These are phyloP conservation scores for Hormaphis cornu DNA, from an alignment of 1,140 invertebrate genomes.

Conservation along the genomic window DNA sequence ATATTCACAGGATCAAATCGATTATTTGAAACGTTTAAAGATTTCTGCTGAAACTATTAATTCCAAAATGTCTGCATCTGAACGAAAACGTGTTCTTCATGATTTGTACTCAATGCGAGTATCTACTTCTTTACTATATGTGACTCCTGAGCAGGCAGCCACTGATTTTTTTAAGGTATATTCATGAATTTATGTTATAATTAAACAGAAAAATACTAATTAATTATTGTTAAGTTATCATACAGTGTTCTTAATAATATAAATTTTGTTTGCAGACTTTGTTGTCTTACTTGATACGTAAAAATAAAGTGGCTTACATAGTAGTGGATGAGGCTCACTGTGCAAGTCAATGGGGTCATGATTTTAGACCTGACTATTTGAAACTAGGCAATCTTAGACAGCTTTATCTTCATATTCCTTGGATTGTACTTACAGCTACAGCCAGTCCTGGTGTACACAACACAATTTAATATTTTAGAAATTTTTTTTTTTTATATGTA, in stretches of 20 bases:
- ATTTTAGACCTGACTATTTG: constrained; percentile 90
- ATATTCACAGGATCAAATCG: constrained; percentile 46
- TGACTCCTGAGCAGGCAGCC: constrained; percentile 84
- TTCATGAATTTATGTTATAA: constrained; percentile 10
- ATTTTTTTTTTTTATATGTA: neutral
- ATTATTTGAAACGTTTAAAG: constrained; percentile 50
- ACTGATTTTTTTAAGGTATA: constrained; percentile 60
- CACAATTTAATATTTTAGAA: neutral
- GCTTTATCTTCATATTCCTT: constrained; percentile 61
- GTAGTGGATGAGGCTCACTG: constrained; percentile 95
- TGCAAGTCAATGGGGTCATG: constrained; percentile 96
- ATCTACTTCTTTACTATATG: constrained; percentile 71
- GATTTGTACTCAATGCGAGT: constrained; percentile 62
- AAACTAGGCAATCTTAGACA: constrained; percentile 55
- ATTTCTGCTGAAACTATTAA: constrained; percentile 78
- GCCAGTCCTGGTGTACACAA: constrained; percentile 47
- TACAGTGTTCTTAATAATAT: neutral
- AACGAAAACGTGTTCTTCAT: constrained; percentile 61
- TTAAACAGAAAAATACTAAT: neutral
- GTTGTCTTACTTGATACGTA: constrained; percentile 44
- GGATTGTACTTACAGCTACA: constrained; percentile 92
- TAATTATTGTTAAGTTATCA: too few species aligned
- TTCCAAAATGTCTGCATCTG: constrained; percentile 67
- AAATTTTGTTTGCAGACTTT: constrained; percentile 39
- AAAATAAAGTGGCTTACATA: constrained; percentile 51